phyloP scores from a whole-genome alignment of 1,140 invertebrate genomes.

The Adelges cooleyi region DNA sequence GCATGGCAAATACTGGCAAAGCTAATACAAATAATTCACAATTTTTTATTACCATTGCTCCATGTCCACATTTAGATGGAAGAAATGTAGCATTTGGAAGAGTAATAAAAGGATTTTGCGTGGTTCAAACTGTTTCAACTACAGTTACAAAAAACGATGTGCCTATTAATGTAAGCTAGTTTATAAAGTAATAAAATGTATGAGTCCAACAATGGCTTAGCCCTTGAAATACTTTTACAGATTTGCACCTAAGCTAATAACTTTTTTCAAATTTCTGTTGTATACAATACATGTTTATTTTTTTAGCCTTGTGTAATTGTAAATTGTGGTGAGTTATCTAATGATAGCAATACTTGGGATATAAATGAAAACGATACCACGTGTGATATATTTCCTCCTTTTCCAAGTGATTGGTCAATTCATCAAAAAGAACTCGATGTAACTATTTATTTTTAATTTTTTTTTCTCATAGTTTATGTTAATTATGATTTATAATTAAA shows the following conservation, averaged over 20 bases:
- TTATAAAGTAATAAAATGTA: no score
- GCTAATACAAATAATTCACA: conserved; percentile 84
- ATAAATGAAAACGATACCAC: conserved; percentile 56
- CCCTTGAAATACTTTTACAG: no score
- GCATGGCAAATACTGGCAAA: conserved; percentile 79
- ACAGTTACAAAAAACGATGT: conserved; percentile 34
- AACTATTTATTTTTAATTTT: conserved; percentile 11
- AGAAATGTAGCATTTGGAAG: conserved; percentile 84
- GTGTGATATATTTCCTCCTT: conserved; percentile 55
- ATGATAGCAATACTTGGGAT: conserved; percentile 48
- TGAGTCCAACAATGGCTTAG: no score
- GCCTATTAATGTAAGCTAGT: conserved; percentile 30
- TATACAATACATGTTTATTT: neutral
- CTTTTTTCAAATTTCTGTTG: neutral
- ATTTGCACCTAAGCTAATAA: no score
- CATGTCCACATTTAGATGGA: conserved; percentile 73
- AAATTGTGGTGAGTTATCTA: conserved; percentile 59
- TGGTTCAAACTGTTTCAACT: conserved; percentile 53
- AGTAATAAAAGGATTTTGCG: conserved; percentile 56
- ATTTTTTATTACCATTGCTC: conserved; percentile 82
- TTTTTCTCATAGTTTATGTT: neutral
- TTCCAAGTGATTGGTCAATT: conserved; percentile 57
- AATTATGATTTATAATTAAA: neutral
- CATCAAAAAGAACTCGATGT: conserved; percentile 29
- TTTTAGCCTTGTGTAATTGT: conserved; percentile 44